A percentile compares a stretch with the other conserved stretches of the same genome.
phyloP scores from a whole-genome alignment of 2,797 vertebrate genomes.

The Cichlasoma orientale region DNA sequence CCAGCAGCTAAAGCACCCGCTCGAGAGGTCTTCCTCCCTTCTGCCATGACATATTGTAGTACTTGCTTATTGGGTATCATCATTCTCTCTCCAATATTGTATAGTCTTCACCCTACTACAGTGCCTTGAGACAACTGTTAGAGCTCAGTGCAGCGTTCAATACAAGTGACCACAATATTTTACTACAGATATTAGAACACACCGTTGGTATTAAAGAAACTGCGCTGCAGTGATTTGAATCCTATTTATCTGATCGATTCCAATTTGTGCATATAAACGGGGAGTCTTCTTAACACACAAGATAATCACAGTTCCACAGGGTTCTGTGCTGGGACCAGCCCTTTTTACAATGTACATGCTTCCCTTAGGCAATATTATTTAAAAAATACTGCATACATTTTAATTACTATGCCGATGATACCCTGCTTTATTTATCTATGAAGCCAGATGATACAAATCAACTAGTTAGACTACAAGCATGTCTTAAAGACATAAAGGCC shows the following conservation, averaged over 20 bases:
- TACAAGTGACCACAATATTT: background rate
- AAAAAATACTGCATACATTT: background rate
- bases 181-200: background rate
- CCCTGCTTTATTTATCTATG: rapidly evolving
- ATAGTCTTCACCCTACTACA: background rate
- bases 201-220: too few relatives aligned
- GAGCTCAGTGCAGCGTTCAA: background rate
- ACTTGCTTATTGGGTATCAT: background rate
- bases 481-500: background rate
- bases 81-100: background rate
- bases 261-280: too few relatives aligned
- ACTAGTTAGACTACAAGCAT: background rate
- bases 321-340: too few relatives aligned
- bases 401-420: background rate
- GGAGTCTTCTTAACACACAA: too few relatives aligned
- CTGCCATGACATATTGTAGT: background rate
- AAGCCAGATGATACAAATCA: background rate
- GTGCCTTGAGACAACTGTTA: background rate
- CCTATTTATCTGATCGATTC: too few relatives aligned
- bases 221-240: too few relatives aligned
- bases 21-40: background rate
- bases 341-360: too few relatives aligned
- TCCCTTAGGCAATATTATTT: too few relatives aligned
- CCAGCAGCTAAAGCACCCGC: background rate
- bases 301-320: too few relatives aligned